Evolutionary conservation across 2,113 vertebrate genomes (phyloP).

Genomic region (Ploceus nigricollis): DNA sequence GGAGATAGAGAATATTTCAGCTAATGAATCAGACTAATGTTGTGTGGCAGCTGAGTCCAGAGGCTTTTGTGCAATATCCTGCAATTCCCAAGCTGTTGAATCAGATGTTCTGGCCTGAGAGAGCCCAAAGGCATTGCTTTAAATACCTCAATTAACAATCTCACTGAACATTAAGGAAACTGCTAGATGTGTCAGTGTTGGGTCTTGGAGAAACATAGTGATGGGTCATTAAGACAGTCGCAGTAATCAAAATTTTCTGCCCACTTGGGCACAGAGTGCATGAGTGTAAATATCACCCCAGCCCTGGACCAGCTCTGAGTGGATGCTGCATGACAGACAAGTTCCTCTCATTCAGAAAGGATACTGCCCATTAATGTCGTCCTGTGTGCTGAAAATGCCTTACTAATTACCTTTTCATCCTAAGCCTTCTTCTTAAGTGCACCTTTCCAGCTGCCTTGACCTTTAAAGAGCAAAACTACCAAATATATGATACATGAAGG

Average conservation of each 20-base stretch:
- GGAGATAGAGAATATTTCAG: not conserved
- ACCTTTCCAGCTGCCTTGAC: not conserved
- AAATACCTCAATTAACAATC: constrained; percentile 59
- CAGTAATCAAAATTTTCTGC: not conserved
- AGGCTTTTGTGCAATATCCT: constrained; percentile 25
- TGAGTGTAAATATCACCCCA: not conserved
- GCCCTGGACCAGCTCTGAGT: not conserved
- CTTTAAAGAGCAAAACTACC: not conserved
- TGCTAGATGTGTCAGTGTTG: not conserved
- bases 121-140: constrained; percentile 51
- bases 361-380: not conserved
- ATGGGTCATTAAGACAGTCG: not conserved
- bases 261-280: not conserved
- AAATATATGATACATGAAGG: not conserved
- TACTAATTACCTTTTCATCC: not conserved
- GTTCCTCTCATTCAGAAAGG: not conserved
- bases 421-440: not conserved
- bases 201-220: not conserved
- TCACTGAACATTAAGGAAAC: constrained; percentile 10
- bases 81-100: constrained; percentile 28
- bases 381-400: not conserved
- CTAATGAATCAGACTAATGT: constrained; percentile 37
- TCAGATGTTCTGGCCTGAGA: constrained; percentile 33
- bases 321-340: not conserved
- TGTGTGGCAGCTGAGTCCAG: constrained; percentile 40